Base-by-base conservation (phyloP, 2,113 vertebrate genomes). In the Gasterosteus nipponicus region DNA sequence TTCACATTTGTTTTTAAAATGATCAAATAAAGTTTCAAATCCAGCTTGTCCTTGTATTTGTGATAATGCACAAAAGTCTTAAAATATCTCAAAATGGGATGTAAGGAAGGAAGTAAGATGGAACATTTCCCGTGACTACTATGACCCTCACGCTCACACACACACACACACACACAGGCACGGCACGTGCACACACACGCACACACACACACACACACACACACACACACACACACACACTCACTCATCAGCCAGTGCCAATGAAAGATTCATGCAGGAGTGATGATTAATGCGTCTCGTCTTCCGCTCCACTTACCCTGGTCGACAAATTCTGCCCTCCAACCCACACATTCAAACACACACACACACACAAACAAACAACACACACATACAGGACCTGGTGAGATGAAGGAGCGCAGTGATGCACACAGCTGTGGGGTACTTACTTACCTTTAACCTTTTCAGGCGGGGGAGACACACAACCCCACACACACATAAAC, bases 251-350 rank as follows among this genome's bases (percentile, higher is more conserved):
- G 58, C 78, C 71, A 80, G 47, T 64, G 66, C 58, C 77, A 75
- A 89, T 92, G 71, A 90, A 91, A 89, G 74, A 90, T 89, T 90
- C 76, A 86, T 91, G 64, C 72, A 69, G 73, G 49, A 61, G 80
- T 26, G 74, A 83, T 83, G 87, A 89, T 87, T 81, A 89, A 87
- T 86, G 79, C 78, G 46, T 87, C 73, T 82, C 61, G 41, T 84
- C 79, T 85, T 92, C 86, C 89, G 91, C 90, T 91, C 87, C 84
- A 91, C 88, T 92, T 90, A 78, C 69, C 73, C 47, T 41, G 31
- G 67, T 78, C 69, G 70, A 83, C 81, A 81, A 79, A 85, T 77
- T 85, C 67, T 73, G 68, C 81, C 81, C 73, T 73, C n/a, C 66
- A 68, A 76, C 64, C 65, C 61, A 56, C 69, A 26, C 58, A 54